Evolutionary conservation across 2,113 vertebrate species (phyloP).

Genomic region (Lynx canadensis): DNA sequence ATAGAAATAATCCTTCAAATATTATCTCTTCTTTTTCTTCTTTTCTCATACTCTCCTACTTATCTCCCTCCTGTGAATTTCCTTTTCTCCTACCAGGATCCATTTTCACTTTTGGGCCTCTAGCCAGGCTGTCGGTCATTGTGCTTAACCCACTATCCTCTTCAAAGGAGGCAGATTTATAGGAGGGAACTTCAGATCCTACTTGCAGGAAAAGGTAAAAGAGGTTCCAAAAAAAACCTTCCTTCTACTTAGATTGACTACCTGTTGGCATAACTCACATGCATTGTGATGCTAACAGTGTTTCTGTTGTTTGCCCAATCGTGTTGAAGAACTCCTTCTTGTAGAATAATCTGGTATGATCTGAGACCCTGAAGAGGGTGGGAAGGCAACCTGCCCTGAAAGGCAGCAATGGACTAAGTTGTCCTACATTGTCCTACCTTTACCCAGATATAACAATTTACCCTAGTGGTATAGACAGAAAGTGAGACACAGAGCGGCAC

Average conservation of each 20-base stretch:
- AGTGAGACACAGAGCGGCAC: neutral
- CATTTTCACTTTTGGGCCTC: slow-evolving; percentile 21
- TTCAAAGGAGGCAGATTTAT: neutral
- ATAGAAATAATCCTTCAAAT: neutral
- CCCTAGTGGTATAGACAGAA: neutral
- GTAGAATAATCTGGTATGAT: neutral
- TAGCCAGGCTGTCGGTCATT: neutral
- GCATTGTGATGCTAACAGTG: neutral
- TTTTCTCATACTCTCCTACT: neutral
- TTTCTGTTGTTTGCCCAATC: neutral
- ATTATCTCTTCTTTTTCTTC: neutral
- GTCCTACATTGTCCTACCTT: neutral
- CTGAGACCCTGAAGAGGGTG: neutral
- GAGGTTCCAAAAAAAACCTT: neutral
- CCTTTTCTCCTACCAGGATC: neutral
- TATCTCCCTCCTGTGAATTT: neutral
- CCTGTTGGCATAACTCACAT: neutral
- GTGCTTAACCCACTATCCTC: neutral
- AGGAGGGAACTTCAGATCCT: neutral
- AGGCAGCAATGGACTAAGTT: neutral
- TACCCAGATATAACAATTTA: neutral
- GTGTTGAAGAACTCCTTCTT: neutral
- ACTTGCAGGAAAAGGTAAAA: neutral
- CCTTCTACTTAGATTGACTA: neutral
- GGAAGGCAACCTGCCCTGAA: neutral